These are phyloP conservation scores for Coenobita brevimanus DNA, from an alignment of 1,140 invertebrate species.

Conservation along the genomic window DNA sequence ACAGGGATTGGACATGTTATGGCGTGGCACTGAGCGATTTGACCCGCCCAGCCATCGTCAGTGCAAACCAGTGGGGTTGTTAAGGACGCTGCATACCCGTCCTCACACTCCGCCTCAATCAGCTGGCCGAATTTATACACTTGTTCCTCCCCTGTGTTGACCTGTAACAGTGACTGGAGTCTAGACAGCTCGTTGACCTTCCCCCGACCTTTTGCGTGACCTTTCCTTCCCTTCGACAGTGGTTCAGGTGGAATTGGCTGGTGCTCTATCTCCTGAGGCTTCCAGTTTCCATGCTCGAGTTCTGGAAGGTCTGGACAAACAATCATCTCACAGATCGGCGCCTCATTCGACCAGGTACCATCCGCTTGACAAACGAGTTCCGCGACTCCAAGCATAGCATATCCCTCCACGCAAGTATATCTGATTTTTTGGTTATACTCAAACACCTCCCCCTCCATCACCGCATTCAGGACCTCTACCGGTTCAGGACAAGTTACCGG, in stretches of 20 bases:
- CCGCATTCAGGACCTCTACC: constrained; percentile 61
- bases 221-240: background rate
- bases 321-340: constrained; percentile 73
- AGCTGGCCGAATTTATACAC: constrained; percentile 59
- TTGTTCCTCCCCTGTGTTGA: constrained; percentile 29
- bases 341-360: constrained; percentile 72
- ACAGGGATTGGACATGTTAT: constrained; percentile 68
- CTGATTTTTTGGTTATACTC: constrained; percentile 70
- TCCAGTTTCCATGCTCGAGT: constrained; percentile 56
- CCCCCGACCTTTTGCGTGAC: constrained; percentile 12
- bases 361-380: constrained; percentile 72
- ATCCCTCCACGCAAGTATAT: constrained; percentile 74
- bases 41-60: constrained; percentile 69
- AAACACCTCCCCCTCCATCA: constrained; percentile 59
- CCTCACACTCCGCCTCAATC: constrained; percentile 72
- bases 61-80: constrained; percentile 70
- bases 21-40: constrained; percentile 66
- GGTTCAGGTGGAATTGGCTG: constrained; percentile 61
- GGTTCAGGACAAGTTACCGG: constrained; percentile 69
- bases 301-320: constrained; percentile 65
- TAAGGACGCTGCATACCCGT: constrained; percentile 72
- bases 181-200: constrained; percentile 35
- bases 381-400: constrained; percentile 72
- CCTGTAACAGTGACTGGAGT: constrained; percentile 49
- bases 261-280: constrained; percentile 59